phyloP scores from a whole-genome alignment of 2,113 vertebrate species.

The Crotalus tigris region DNA sequence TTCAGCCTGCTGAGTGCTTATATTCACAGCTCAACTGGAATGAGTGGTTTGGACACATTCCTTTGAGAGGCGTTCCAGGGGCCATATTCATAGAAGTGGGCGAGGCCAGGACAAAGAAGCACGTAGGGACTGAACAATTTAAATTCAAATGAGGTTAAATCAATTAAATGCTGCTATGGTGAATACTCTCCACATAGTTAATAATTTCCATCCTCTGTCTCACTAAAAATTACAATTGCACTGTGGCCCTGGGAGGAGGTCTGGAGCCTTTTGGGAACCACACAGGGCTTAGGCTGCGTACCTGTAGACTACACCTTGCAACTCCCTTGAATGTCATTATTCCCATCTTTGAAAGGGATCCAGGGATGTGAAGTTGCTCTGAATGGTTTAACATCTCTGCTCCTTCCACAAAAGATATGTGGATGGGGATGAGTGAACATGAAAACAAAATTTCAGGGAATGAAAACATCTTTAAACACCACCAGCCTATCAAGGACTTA shows the following conservation, averaged over 20 bases:
- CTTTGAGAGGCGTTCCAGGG: not conserved
- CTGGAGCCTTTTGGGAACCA: not conserved
- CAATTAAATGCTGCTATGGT: not conserved
- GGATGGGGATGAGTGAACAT: not conserved
- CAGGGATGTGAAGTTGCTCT: not conserved
- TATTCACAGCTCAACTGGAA: not conserved
- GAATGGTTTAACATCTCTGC: not conserved
- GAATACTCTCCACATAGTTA: not conserved
- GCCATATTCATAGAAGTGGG: not conserved
- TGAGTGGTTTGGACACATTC: not conserved
- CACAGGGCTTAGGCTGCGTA: not conserved
- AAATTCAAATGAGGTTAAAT: not conserved
- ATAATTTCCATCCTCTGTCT: not conserved
- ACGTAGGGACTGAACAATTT: not conserved
- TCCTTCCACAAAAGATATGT: not conserved
- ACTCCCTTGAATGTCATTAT: not conserved
- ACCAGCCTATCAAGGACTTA: too few species aligned
- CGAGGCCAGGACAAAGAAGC: not conserved
- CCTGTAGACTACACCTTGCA: not conserved
- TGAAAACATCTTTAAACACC: too few species aligned
- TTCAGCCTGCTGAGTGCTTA: not conserved
- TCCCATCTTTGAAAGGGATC: not conserved
- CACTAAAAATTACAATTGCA: not conserved
- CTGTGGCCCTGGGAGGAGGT: not conserved
- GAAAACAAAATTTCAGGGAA: not conserved